These are phyloP conservation scores for Delichon dasypus DNA, from an alignment of 2,797 vertebrate genomes.

Conservation along the genomic window DNA sequence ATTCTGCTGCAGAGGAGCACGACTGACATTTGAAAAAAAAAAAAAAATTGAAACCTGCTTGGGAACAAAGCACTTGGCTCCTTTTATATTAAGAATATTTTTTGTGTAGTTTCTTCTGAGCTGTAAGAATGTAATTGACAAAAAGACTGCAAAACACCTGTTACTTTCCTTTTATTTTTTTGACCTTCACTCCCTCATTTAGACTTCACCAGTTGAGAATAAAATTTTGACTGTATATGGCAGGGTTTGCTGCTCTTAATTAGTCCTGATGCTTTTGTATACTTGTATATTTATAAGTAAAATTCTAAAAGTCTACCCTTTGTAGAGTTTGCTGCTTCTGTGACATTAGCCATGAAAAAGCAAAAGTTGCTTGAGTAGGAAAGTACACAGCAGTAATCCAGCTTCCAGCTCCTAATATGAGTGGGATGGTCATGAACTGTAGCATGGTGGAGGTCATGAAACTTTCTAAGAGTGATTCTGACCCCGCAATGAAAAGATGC, in stretches of 20 bases:
- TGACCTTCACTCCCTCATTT: neutral
- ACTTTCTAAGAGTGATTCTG: neutral
- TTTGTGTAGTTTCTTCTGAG: neutral
- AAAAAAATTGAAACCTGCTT: neutral
- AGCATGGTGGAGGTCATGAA: neutral
- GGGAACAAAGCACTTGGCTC: neutral
- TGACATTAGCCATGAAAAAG: neutral
- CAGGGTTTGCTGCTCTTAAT: neutral
- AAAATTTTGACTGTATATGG: neutral
- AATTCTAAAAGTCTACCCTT: neutral
- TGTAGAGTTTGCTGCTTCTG: neutral
- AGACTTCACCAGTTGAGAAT: neutral
- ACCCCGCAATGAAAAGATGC: neutral
- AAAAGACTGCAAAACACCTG: neutral
- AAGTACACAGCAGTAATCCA: neutral
- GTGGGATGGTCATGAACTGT: neutral
- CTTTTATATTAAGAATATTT: conserved; percentile 1
- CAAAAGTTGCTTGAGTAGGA: neutral
- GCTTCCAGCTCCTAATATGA: neutral
- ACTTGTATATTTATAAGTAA: neutral
- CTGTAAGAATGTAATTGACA: neutral
- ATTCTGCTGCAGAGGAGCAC: neutral
- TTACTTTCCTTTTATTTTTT: neutral
- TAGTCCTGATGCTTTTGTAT: neutral
- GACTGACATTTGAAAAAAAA: neutral